Base-by-base conservation (phyloP, 2,797 vertebrate genomes). In the Fringilla coelebs region DNA sequence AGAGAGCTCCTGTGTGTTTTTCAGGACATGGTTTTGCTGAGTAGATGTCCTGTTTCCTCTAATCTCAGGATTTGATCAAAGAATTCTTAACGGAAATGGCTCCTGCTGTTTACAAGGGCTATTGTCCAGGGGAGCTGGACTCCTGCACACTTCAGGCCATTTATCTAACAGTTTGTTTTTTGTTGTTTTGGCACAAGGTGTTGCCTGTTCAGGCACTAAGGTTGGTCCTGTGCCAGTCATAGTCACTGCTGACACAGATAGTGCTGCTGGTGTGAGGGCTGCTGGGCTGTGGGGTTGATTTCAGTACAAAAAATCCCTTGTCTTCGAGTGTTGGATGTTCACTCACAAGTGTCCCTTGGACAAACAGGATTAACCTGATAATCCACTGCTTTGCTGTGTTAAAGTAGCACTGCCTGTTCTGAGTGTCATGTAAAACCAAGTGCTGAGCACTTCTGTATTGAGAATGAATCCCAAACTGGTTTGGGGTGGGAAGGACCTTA, bases 261-360 rank as follows among this genome's bases (percentile, higher is more conserved):
- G 15, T 54, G 81, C 60, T 75, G 78, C 70, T 78, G 5, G 7
- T 62, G 13, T 28, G 62, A 78, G 88, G 9, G 36, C 65, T 86
- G 45, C n/a, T 73, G 29, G 79, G 54, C 60, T 19, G 4, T 61
- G 73, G 73, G 62, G 45, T 68, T 93, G 88, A 54, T 81, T 85
- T 79, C 66, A 19, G 60, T 60, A 88, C 85, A 75, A 82, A 84
- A 77, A 36, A 41, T 0, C 3, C 4, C 6, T 90, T 3, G 32
- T 91, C 87, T 95, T 94, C 2, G 5, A 86, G 85, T 94, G 91
- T 82, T 96, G 95, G 95, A 63, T 9, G 85, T 79, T 91, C 77
- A 22, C 41, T 78, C 46, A 21, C 9, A 45, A 48, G 48, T 14
- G 54, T 75, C 52, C 32, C 71, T n/a, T 88, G 88, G 75, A 26